phyloP scores from a whole-genome alignment of 2,888 invertebrate species.

The Terebella lapidaria region DNA sequence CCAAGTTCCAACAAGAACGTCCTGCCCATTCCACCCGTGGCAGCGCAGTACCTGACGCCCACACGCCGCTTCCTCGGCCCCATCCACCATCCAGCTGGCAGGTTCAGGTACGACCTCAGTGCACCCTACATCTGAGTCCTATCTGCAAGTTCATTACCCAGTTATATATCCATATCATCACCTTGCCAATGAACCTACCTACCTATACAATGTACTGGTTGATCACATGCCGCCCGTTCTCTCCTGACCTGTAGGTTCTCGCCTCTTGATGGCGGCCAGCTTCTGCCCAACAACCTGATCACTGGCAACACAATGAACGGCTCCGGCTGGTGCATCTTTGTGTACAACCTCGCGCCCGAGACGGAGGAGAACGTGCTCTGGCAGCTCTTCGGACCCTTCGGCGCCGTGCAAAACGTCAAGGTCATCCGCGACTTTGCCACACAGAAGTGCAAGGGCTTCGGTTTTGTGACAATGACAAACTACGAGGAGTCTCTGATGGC shows the following conservation, averaged over 20 bases:
- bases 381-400: conserved; percentile 95
- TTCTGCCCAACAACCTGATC: conserved; percentile 40
- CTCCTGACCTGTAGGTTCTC: conserved; percentile 48
- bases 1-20: conserved; percentile 59
- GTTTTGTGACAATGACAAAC: conserved; percentile 97
- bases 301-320: conserved; percentile 41
- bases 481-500: conserved; percentile 95
- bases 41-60: conserved; percentile 53
- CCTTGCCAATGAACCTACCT: too few species aligned
- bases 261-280: conserved; percentile 44
- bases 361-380: conserved; percentile 86
- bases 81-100: conserved; percentile 70
- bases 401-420: conserved; percentile 94
- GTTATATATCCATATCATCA: too few species aligned
- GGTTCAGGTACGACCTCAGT: conserved; percentile 52
- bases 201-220: too few species aligned
- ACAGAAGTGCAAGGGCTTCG: conserved; percentile 97
- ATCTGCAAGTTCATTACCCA: too few species aligned
- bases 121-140: too few species aligned
- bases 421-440: conserved; percentile 92
- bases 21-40: conserved; percentile 31
- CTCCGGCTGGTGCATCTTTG: conserved; percentile 83
- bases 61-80: conserved; percentile 66
- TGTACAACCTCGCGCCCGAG: conserved; percentile 86
- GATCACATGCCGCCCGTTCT: too few species aligned